Evolutionary conservation across 2,888 invertebrate genomes (phyloP), one percentile per base, ranked within the genome.

Genomic region (Portevinia maculata): DNA sequence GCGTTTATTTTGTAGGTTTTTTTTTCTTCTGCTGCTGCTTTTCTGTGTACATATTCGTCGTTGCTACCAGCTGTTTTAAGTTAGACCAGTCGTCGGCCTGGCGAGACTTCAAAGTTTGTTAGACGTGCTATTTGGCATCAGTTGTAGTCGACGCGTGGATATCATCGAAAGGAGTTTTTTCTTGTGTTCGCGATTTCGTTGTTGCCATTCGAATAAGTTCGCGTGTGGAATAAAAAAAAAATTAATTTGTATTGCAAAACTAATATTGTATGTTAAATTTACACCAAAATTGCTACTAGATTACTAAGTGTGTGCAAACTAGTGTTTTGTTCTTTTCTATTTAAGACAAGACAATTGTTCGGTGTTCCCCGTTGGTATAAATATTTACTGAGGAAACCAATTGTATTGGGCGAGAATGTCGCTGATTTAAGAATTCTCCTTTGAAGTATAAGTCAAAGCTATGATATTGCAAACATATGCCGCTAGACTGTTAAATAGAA

Each of bases 131-230:
- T 70, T 65, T 60, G 59, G 34, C 81, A 65, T 70, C 81, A 81
- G 81, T 81, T 70, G 64, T 81, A 32, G 46, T 65, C 34, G 76
- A 65, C 76, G 75, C 81, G 81, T 81, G 81, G 70, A 59, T 65
- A 70, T 37, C 24, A 60, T 53, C 73, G 70, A 65, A 76, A 71
- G 81, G 76, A 81, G 76, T 65, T 21, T 44, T n/a, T 39, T 19
- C 44, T 32, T 55, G 21, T 32, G 15, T 53, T 73, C 78, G 55
- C 52, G 55, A 39, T 53, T 46, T 39, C n/a, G 37, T 57, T 24
- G 37, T 24, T 73, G 53, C 46, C 8, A 48, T 32, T 37, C 17
- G 11, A 55, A 53, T 39, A 55, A 39, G n/a, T 57, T 55, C 55
- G 60, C 55, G 50, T 74, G 76, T 55, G 60, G 15, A 74, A 28